Percentiles rank a stretch among this genome's conserved stretches.
Evolutionary conservation across 2,113 vertebrate species (phyloP).

Genomic region (Rhynchopsitta pachyrhyncha): DNA sequence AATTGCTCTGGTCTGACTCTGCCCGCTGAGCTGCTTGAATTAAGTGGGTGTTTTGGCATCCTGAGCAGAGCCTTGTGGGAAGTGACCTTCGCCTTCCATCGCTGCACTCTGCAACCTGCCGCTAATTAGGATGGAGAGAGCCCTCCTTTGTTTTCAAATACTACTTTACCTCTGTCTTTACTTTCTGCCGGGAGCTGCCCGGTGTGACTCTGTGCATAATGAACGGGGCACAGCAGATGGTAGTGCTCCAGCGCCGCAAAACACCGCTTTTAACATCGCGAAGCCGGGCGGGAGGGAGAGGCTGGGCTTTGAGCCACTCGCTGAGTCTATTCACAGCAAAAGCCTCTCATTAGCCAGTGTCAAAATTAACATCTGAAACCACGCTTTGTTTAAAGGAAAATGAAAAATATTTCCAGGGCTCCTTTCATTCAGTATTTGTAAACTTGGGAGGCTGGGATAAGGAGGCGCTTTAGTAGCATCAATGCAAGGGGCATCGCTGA

Average conservation of each 20-base stretch:
- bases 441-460: background rate
- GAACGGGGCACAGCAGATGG: constrained; percentile 22
- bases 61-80: constrained; percentile 71
- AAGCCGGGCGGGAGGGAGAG: background rate
- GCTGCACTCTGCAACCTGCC: constrained; percentile 50
- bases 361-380: constrained; percentile 18
- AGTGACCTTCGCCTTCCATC: constrained; percentile 70
- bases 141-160: constrained; percentile 61
- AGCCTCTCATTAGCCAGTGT: constrained; percentile 15
- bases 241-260: background rate
- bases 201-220: constrained; percentile 12
- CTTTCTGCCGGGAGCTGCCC: constrained; percentile 52
- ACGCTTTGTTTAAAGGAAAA: background rate
- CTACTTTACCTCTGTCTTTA: constrained; percentile 33
- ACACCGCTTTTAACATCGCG: background rate
- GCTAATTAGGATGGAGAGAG: constrained; percentile 72
- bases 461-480: accelerated
- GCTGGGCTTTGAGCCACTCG: background rate
- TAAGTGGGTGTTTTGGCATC: constrained; percentile 75
- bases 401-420: background rate
- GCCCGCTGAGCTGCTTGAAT: constrained; percentile 71
- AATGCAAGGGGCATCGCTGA: accelerated
- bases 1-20: constrained; percentile 75
- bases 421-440: constrained; percentile 4
- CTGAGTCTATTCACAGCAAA: background rate